phyloP scores from a whole-genome alignment of 1,140 invertebrate genomes.

The Drosophila bocki region DNA sequence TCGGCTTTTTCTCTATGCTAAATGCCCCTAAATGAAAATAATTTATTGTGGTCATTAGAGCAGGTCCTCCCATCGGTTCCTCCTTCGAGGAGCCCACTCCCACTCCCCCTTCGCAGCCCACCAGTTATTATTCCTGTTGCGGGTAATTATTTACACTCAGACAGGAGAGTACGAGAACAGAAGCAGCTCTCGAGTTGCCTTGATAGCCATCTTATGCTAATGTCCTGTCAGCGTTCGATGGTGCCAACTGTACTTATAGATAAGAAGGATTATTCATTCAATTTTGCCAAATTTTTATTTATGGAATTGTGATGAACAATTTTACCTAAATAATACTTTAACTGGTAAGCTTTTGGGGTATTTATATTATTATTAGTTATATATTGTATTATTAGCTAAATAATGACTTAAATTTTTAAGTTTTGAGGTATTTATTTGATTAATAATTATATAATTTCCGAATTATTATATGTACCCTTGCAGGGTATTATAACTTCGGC shows the following conservation, averaged over 20 bases:
- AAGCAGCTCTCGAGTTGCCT: conserved; percentile 9
- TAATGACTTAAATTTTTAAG: too few relatives aligned
- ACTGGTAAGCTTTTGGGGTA: not conserved
- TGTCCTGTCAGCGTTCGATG: conserved; percentile 18
- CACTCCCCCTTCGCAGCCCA: not conserved
- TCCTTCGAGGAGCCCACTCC: not conserved
- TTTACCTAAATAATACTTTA: not conserved
- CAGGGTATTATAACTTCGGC: too few relatives aligned
- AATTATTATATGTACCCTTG: too few relatives aligned
- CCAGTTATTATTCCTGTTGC: conserved; percentile 19
- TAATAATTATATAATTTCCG: too few relatives aligned
- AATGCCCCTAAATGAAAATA: conserved; percentile 81
- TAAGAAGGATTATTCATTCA: not conserved
- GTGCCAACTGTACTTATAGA: conserved; percentile 12
- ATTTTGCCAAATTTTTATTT: not conserved
- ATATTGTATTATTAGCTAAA: too few relatives aligned
- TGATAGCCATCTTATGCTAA: conserved; percentile 22
- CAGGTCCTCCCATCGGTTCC: conserved; percentile 15
- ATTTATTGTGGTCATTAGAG: conserved; percentile 79
- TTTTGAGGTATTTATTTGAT: too few relatives aligned
- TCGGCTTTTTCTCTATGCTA: conserved; percentile 69
- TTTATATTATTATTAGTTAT: not conserved
- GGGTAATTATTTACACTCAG: conserved; percentile 48
- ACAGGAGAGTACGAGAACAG: conserved; percentile 9
- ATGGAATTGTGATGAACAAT: not conserved